Conservation (phyloP, 2,797 vertebrate genomes). For the Harpagifer antarcticus region DNA sequence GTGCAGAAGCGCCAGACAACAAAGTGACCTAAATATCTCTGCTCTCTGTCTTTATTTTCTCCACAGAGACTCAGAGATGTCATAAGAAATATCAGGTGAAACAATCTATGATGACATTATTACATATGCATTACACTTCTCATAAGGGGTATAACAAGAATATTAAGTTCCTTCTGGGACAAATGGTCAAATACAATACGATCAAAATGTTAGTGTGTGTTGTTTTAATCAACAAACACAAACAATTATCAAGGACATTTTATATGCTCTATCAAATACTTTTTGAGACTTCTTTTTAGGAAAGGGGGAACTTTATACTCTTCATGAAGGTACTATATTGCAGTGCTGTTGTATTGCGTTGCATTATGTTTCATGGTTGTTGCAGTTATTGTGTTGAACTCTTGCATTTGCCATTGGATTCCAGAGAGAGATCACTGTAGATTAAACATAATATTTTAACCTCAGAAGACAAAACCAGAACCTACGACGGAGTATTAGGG, state of each 20-base stretch:
- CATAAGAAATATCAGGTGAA: slow-evolving; percentile 51
- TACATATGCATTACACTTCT: slow-evolving; percentile 50
- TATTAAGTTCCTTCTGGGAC: slow-evolving; percentile 1
- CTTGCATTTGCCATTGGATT: not conserved
- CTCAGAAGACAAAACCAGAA: too few species aligned
- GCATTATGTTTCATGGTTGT: slow-evolving; percentile 17
- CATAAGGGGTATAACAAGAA: slow-evolving; percentile 17
- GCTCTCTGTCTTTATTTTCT: slow-evolving; percentile 47
- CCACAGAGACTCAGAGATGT: slow-evolving; percentile 40
- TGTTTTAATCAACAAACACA: not conserved
- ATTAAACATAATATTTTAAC: too few species aligned
- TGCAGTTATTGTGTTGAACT: not conserved
- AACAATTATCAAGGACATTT: not conserved
- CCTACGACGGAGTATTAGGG: too few species aligned
- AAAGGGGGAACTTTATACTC: not conserved
- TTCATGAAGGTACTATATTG: slow-evolving; percentile 2
- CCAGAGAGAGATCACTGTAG: too few species aligned
- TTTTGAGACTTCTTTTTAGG: not conserved
- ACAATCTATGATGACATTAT: slow-evolving; percentile 69
- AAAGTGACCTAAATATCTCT: slow-evolving; percentile 38
- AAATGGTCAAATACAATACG: not conserved
- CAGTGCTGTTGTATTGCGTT: slow-evolving; percentile 20
- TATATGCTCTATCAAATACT: not conserved
- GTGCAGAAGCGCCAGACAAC: slow-evolving; percentile 38
- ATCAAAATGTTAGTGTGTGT: not conserved